Percentiles rank a stretch among this genome's conserved stretches.
These are phyloP conservation scores for Motacilla alba DNA, from an alignment of 2,113 vertebrate genomes.

Conservation along the genomic window DNA sequence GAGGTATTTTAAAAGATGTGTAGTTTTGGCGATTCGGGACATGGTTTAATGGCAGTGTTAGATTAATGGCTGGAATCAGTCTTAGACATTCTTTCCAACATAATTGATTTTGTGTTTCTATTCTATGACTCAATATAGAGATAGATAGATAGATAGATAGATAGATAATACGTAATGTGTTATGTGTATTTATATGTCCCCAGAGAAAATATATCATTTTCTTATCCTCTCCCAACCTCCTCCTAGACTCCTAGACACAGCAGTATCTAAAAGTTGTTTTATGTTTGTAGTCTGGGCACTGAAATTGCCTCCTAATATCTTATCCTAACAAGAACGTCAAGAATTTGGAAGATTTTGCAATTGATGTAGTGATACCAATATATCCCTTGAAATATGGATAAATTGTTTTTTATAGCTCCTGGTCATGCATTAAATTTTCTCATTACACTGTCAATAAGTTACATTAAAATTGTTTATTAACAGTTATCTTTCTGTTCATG, in stretches of 20 bases:
- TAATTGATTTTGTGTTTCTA: background rate
- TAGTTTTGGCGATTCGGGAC: accelerated
- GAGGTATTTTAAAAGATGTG: background rate
- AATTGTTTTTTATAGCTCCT: background rate
- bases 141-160: background rate
- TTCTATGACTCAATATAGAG: background rate
- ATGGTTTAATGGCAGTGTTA: background rate
- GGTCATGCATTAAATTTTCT: slow-evolving; percentile 29
- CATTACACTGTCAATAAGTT: slow-evolving; percentile 8
- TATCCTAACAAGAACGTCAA: background rate
- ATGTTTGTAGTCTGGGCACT: background rate
- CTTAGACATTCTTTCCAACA: background rate
- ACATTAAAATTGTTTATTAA: slow-evolving; percentile 37
- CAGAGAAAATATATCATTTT: background rate
- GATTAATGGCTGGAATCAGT: background rate
- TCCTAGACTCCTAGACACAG: background rate
- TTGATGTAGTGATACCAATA: background rate
- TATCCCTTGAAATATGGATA: background rate
- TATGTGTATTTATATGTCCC: background rate
- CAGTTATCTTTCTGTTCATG: slow-evolving; percentile 33
- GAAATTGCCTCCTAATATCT: background rate
- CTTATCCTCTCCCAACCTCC: background rate
- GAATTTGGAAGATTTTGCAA: background rate
- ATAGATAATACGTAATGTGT: background rate
- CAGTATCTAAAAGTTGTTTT: background rate